A percentile compares a stretch with the other conserved stretches of the same genome.
Evolutionary conservation across 2,888 invertebrate genomes (phyloP).

Genomic region (Philaethria dido): DNA sequence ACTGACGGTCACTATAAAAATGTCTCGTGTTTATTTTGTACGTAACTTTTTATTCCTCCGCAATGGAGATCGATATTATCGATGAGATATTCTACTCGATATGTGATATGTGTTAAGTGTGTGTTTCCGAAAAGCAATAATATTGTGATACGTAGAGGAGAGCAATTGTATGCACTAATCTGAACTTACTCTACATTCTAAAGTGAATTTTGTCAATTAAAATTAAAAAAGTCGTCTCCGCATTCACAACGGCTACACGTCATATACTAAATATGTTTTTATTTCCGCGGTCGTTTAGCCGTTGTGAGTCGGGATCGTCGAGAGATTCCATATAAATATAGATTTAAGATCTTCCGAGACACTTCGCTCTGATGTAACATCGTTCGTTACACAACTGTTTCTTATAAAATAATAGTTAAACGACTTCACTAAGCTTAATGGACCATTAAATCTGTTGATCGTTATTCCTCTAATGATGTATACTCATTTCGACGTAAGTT

Average conservation of each 20-base stretch:
- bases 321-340: slow-evolving; percentile 45
- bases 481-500: slow-evolving; percentile 67
- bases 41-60: slow-evolving; percentile 33
- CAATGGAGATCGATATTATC: slow-evolving; percentile 39
- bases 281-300: slow-evolving; percentile 31
- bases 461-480: slow-evolving; percentile 66
- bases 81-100: slow-evolving; percentile 69
- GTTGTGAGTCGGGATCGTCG: slow-evolving; percentile 47
- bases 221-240: slow-evolving; percentile 52
- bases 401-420: slow-evolving; percentile 43
- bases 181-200: slow-evolving; percentile 58
- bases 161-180: slow-evolving; percentile 63
- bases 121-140: slow-evolving; percentile 81
- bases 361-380: slow-evolving; percentile 41
- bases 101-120: slow-evolving; percentile 79
- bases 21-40: slow-evolving; percentile 40
- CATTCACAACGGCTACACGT: slow-evolving; percentile 48
- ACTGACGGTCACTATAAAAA: slow-evolving; percentile 50
- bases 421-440: slow-evolving; percentile 68
- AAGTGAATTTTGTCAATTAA: slow-evolving; percentile 76
- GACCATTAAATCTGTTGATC: slow-evolving; percentile 72
- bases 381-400: slow-evolving; percentile 23
- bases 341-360: slow-evolving; percentile 43
- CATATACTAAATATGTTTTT: slow-evolving; percentile 6
- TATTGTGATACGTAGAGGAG: slow-evolving; percentile 76